These are phyloP conservation scores for Drosophila mayri DNA, from an alignment of 1,140 invertebrate species.

Conservation along the genomic window DNA sequence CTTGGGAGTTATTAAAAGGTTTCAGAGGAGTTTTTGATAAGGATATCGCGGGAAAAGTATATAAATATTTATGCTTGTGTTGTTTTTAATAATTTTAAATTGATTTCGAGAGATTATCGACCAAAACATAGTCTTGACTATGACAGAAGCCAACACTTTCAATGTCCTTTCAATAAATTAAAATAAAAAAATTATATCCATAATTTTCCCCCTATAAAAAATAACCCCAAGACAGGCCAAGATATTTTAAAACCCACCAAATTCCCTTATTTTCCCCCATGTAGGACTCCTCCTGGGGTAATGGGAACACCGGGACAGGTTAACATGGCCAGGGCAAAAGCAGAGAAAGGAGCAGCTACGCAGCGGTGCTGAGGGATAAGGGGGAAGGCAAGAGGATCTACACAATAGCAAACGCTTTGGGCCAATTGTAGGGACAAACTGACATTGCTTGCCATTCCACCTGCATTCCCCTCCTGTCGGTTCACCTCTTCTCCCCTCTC, in stretches of 20 bases:
- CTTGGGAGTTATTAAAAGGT: background rate
- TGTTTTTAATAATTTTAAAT: too few species aligned
- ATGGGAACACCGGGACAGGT: background rate
- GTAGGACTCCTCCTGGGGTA: background rate
- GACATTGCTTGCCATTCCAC: constrained; percentile 38
- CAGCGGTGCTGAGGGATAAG: too few species aligned
- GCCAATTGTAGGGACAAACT: constrained; percentile 53
- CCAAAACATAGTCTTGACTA: too few species aligned
- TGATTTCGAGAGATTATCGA: too few species aligned
- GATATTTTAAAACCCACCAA: background rate
- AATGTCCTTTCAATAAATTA: too few species aligned
- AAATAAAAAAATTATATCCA: too few species aligned
- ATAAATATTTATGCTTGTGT: too few species aligned
- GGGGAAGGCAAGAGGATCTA: constrained; percentile 4
- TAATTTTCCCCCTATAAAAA: too few species aligned
- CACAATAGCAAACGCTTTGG: constrained; percentile 60
- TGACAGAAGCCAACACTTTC: too few species aligned
- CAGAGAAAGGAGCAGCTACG: constrained; percentile 6
- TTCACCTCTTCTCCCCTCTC: constrained; percentile 5
- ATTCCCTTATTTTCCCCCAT: background rate
- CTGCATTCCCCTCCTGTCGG: constrained; percentile 28
- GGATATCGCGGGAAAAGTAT: too few species aligned
- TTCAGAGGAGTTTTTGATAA: background rate
- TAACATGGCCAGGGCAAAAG: constrained; percentile 15
- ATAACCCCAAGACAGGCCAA: too few species aligned